phyloP scores from a whole-genome alignment of 2,113 vertebrate genomes.

The Delphinus delphis region DNA sequence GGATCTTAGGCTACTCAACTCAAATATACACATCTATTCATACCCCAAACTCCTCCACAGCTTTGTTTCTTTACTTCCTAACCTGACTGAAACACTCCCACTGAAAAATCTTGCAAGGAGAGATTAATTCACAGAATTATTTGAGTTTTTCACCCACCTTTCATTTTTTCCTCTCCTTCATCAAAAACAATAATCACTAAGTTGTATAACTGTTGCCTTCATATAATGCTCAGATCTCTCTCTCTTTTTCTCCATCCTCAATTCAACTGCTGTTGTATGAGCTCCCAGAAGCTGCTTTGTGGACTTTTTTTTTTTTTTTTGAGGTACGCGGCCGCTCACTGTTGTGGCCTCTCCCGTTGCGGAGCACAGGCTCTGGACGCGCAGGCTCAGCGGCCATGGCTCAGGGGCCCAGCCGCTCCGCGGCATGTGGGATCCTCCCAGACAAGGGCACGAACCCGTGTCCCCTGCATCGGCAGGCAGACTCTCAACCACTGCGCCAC shows the following conservation, averaged over 20 bases:
- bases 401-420: too few species aligned
- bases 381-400: too few species aligned
- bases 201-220: background rate
- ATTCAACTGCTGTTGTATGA: background rate
- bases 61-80: background rate
- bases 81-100: background rate
- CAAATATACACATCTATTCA: background rate
- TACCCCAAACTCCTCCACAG: background rate
- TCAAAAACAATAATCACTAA: background rate
- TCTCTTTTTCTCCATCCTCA: background rate
- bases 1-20: background rate
- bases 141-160: background rate
- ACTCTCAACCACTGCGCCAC: too few species aligned
- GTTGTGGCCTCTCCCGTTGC: too few species aligned
- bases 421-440: too few species aligned
- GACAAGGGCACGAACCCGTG: too few species aligned
- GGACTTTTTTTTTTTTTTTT: too few species aligned
- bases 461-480: too few species aligned
- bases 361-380: too few species aligned
- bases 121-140: background rate
- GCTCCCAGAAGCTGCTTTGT: fast-evolving
- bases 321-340: too few species aligned
- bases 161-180: background rate
- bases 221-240: background rate
- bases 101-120: background rate